Percentiles rank a stretch among this genome's conserved stretches.
These are phyloP conservation scores for Dinoponera quadriceps DNA, from an alignment of 1,140 invertebrate genomes.

Conservation along the genomic window DNA sequence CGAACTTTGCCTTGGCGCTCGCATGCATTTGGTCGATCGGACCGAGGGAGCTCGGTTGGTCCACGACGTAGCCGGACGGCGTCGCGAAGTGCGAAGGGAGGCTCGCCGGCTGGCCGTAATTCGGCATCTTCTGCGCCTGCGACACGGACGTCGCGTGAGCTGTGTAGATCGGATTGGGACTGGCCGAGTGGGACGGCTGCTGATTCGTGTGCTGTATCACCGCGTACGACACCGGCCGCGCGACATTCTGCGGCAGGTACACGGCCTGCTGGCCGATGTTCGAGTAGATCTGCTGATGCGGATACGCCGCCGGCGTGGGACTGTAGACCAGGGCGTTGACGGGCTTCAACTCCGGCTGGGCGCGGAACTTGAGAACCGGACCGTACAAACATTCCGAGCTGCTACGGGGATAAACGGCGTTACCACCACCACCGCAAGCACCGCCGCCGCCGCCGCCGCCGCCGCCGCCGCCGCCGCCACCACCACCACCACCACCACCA, in stretches of 20 bases:
- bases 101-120: conserved; percentile 58
- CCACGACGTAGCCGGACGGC: conserved; percentile 44
- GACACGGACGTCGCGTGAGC: conserved; percentile 77
- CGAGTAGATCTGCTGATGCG: conserved; percentile 81
- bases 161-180: conserved; percentile 78
- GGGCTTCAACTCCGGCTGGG: conserved; percentile 66
- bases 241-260: conserved; percentile 71
- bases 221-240: conserved; percentile 65
- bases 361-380: conserved; percentile 83
- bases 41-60: conserved; percentile 47
- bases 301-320: conserved; percentile 73
- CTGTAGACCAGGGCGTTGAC: conserved; percentile 66
- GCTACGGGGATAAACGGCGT: conserved; percentile 60
- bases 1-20: conserved; percentile 61
- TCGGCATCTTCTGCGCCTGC: conserved; percentile 77
- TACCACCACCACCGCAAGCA: conserved; percentile 15
- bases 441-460: conserved; percentile 4
- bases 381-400: conserved; percentile 81
- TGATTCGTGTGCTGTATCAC: conserved; percentile 59
- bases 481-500: conserved; percentile 22
- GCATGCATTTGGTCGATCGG: conserved; percentile 53
- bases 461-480: neutral
- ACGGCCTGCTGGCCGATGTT: conserved; percentile 73
- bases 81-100: conserved; percentile 60
- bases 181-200: conserved; percentile 63